phyloP scores from a whole-genome alignment of 1,140 invertebrate genomes.

The Teleopsis dalmanni region DNA sequence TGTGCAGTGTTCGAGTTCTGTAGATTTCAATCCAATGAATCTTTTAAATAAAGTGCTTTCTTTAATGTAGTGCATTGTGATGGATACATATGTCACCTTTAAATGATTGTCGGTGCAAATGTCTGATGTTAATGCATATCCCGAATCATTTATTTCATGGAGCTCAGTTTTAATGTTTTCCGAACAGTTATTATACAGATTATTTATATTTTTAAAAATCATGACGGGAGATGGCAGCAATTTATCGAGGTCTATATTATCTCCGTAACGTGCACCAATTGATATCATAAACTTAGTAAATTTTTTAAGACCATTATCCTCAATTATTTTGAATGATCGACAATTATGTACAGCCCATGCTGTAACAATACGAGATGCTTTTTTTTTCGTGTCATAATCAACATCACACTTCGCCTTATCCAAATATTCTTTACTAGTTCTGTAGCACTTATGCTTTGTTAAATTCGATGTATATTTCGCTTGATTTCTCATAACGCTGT shows the following conservation, averaged over 20 bases:
- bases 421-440: not conserved
- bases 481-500: not conserved
- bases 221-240: slow-evolving; percentile 12
- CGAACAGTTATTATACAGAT: slow-evolving; percentile 1
- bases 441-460: slow-evolving; percentile 11
- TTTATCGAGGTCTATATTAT: slow-evolving; percentile 10
- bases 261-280: slow-evolving; percentile 12
- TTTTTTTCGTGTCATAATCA: slow-evolving; percentile 6
- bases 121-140: not conserved
- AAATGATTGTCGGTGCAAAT: slow-evolving; percentile 4
- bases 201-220: slow-evolving; percentile 6
- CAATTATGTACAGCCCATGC: slow-evolving; percentile 12
- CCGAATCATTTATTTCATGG: not conserved
- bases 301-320: slow-evolving; percentile 8
- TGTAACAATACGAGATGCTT: slow-evolving; percentile 4
- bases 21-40: slow-evolving; percentile 3
- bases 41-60: slow-evolving; percentile 4
- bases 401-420: slow-evolving; percentile 1
- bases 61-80: not conserved
- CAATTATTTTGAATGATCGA: slow-evolving; percentile 13
- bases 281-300: slow-evolving; percentile 10
- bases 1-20: slow-evolving; percentile 5
- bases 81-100: not conserved
- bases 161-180: not conserved
- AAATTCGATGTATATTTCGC: slow-evolving; percentile 3